Evolutionary conservation across 1,140 invertebrate species (phyloP).

Genomic region (Heliconius congener): DNA sequence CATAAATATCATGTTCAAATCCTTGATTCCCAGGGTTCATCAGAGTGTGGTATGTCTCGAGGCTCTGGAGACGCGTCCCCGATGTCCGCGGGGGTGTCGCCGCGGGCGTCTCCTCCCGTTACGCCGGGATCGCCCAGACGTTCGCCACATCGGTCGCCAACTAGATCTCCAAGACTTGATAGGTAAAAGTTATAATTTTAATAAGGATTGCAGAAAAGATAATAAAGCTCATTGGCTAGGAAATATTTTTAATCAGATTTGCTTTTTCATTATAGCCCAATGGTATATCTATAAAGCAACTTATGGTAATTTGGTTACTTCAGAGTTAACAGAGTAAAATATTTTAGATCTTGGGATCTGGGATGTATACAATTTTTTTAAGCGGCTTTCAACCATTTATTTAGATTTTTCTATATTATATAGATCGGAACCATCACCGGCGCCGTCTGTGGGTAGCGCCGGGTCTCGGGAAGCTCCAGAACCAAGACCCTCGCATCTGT

Average conservation of each 20-base stretch:
- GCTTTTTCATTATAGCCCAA: too few relatives aligned
- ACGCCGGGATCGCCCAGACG: constrained; percentile 66
- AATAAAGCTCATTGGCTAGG: too few relatives aligned
- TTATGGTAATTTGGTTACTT: too few relatives aligned
- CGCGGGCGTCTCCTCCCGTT: constrained; percentile 62
- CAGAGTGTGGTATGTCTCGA: constrained; percentile 73
- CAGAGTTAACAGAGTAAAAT: too few relatives aligned
- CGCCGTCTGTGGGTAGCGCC: constrained; percentile 70
- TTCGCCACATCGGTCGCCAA: constrained; percentile 64
- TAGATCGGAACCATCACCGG: constrained; percentile 68
- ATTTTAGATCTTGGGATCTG: too few relatives aligned
- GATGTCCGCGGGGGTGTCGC: constrained; percentile 59
- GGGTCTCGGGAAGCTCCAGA: constrained; percentile 66
- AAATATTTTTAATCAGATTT: too few relatives aligned
- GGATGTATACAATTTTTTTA: too few relatives aligned
- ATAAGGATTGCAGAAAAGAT: too few relatives aligned
- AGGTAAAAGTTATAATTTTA: constrained; percentile 42
- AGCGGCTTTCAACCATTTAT: background rate
- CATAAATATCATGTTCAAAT: background rate
- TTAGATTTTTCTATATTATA: background rate
- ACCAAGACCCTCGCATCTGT: constrained; percentile 58
- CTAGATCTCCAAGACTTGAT: constrained; percentile 66
- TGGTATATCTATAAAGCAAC: too few relatives aligned
- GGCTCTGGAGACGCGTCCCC: constrained; percentile 71
- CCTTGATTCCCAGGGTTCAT: constrained; percentile 55